Percentiles rank a stretch among this genome's conserved stretches.
phyloP scores from a whole-genome alignment of 2,113 vertebrate genomes.

The Tympanuchus pallidicinctus region DNA sequence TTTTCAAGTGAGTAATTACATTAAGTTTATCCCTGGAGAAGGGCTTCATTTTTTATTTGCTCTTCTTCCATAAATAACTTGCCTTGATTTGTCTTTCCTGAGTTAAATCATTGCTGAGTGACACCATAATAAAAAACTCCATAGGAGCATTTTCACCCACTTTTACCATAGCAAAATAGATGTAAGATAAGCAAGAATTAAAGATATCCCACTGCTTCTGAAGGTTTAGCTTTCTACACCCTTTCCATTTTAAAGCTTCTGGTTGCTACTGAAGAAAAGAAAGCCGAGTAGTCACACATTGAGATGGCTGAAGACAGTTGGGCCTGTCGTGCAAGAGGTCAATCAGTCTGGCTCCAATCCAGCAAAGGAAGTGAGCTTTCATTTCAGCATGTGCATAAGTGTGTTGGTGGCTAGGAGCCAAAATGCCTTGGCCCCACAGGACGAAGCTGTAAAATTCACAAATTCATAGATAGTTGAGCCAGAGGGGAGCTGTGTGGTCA shows the following conservation, averaged over 20 bases:
- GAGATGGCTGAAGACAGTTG: not conserved
- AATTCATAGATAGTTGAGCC: constrained; percentile 26
- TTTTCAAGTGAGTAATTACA: constrained; percentile 19
- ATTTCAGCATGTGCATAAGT: not conserved
- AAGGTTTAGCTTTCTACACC: not conserved
- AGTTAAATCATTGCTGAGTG: not conserved
- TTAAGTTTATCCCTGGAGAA: constrained; percentile 15
- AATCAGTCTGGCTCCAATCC: not conserved
- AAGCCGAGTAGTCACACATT: accelerated
- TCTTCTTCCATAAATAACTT: constrained; percentile 37
- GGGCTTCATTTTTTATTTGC: constrained; percentile 15
- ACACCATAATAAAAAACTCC: not conserved
- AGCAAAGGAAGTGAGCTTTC: not conserved
- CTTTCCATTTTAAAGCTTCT: not conserved
- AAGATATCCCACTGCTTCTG: not conserved
- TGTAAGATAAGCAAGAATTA: not conserved
- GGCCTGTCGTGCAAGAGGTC: not conserved
- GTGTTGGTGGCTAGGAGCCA: constrained; percentile 31
- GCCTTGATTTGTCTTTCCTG: not conserved
- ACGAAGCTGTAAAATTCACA: constrained; percentile 38
- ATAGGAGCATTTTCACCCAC: not conserved
- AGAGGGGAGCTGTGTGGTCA: not conserved
- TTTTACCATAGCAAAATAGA: not conserved
- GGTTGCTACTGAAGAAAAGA: not conserved
- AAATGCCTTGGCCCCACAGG: constrained; percentile 28